A percentile compares a stretch with the other conserved stretches of the same genome.
Evolutionary conservation across 2,888 invertebrate genomes (phyloP).

Genomic region (Eledone cirrhosa): DNA sequence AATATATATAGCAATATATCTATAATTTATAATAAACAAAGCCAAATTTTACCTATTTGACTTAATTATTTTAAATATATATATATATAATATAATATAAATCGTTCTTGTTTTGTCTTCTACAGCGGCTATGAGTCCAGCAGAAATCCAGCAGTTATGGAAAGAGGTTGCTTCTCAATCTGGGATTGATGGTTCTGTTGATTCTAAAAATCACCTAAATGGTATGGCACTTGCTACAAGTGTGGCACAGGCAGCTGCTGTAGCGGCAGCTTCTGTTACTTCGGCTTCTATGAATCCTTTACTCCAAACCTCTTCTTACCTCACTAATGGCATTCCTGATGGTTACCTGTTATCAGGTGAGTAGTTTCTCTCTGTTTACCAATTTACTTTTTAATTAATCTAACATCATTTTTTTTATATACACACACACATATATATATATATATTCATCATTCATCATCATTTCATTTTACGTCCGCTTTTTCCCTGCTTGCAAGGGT

Average conservation of each 20-base stretch:
- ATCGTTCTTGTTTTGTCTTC: too few relatives aligned
- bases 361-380: not conserved
- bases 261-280: slow-evolving; percentile 26
- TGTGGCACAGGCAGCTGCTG: slow-evolving; percentile 29
- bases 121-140: slow-evolving; percentile 57
- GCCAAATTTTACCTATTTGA: too few relatives aligned
- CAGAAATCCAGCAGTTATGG: slow-evolving; percentile 64
- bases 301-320: slow-evolving; percentile 38
- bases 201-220: slow-evolving; percentile 42
- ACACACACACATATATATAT: not conserved
- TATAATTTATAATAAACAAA: too few relatives aligned
- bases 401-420: not conserved
- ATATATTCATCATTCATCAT: too few relatives aligned
- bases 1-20: too few relatives aligned
- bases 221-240: slow-evolving; percentile 36
- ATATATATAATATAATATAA: too few relatives aligned
- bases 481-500: too few relatives aligned
- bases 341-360: slow-evolving; percentile 37
- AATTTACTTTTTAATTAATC: not conserved
- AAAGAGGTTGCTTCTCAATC: slow-evolving; percentile 59
- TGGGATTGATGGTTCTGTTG: slow-evolving; percentile 46
- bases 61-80: too few relatives aligned
- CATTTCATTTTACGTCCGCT: too few relatives aligned
- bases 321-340: slow-evolving; percentile 46
- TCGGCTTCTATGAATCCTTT: slow-evolving; percentile 34